Evolutionary conservation across 2,888 invertebrate genomes (phyloP).

Genomic region (Metellina segmentata): DNA sequence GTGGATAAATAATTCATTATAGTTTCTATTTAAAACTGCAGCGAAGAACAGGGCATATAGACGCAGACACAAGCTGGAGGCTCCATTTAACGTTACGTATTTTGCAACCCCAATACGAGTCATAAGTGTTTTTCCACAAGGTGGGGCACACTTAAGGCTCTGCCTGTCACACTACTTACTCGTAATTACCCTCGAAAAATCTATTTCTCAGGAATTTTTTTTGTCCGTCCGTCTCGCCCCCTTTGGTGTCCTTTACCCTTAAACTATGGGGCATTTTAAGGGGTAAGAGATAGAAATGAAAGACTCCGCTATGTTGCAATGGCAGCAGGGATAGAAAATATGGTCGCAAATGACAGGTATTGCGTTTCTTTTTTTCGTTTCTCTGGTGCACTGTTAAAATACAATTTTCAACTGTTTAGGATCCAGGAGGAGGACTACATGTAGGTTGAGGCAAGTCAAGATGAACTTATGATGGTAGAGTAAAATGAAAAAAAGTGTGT

Average conservation of each 20-base stretch:
- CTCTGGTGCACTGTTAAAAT: slow-evolving; percentile 18
- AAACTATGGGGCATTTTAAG: slow-evolving; percentile 35
- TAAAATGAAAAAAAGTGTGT: neutral
- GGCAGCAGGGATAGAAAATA: slow-evolving; percentile 14
- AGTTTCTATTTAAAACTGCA: neutral
- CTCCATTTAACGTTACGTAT: neutral
- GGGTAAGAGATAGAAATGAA: slow-evolving; percentile 31
- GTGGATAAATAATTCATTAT: slow-evolving; percentile 16
- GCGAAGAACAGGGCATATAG: too few species aligned
- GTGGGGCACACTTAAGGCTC: slow-evolving; percentile 22
- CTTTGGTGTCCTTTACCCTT: slow-evolving; percentile 27
- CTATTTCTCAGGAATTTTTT: slow-evolving; percentile 28
- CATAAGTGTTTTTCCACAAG: slow-evolving; percentile 38
- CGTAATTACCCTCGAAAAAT: slow-evolving; percentile 51
- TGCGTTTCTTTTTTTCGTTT: slow-evolving; percentile 13
- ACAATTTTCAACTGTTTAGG: slow-evolving; percentile 19
- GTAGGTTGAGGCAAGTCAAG: neutral
- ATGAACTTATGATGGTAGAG: neutral
- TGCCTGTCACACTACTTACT: slow-evolving; percentile 46
- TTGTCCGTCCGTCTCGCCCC: neutral
- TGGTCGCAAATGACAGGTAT: slow-evolving; percentile 50
- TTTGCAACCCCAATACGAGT: slow-evolving; percentile 1
- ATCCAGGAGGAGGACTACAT: neutral
- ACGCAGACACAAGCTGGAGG: too few species aligned
- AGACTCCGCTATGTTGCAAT: slow-evolving; percentile 51